These are phyloP conservation scores for Chaenogobius annularis DNA, from an alignment of 2,113 vertebrate species.

Conservation along the genomic window DNA sequence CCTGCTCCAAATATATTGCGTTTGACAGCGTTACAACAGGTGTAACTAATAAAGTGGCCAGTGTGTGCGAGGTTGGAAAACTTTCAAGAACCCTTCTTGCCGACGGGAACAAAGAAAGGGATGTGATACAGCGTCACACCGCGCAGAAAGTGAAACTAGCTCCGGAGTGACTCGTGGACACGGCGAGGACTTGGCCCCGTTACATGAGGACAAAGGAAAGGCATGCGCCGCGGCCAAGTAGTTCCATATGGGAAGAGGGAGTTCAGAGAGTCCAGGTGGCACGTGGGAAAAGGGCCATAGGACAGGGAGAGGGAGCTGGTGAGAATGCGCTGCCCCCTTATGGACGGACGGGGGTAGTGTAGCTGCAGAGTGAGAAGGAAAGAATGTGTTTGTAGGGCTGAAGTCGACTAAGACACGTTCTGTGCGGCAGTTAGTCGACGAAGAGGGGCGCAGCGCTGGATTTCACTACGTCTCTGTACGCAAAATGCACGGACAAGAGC, in stretches of 20 bases:
- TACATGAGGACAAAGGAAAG: slow-evolving; percentile 77
- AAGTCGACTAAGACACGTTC: not conserved
- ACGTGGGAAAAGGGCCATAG: slow-evolving; percentile 49
- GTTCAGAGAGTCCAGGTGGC: slow-evolving; percentile 74
- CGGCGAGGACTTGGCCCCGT: slow-evolving; percentile 57
- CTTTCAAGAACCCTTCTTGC: slow-evolving; percentile 10
- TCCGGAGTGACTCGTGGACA: slow-evolving; percentile 48
- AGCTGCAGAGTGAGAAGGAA: not conserved
- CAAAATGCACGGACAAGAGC: no score
- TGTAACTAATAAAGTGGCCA: not conserved
- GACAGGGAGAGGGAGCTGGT: slow-evolving; percentile 10
- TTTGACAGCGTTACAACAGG: not conserved
- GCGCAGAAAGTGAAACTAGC: slow-evolving; percentile 39
- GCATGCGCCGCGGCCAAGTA: slow-evolving; percentile 70
- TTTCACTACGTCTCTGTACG: no score
- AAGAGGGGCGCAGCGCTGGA: no score
- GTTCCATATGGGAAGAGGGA: slow-evolving; percentile 72
- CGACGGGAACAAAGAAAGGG: slow-evolving; percentile 17
- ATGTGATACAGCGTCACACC: slow-evolving; percentile 16
- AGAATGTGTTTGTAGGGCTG: not conserved
- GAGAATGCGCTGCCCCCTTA: slow-evolving; percentile 59
- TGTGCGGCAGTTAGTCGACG: no score
- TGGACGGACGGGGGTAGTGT: slow-evolving; percentile 41
- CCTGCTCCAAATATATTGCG: no score
- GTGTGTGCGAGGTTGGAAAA: not conserved